These are phyloP conservation scores for Zhengitettix transpicula DNA, from an alignment of 2,888 invertebrate genomes.

Conservation along the genomic window DNA sequence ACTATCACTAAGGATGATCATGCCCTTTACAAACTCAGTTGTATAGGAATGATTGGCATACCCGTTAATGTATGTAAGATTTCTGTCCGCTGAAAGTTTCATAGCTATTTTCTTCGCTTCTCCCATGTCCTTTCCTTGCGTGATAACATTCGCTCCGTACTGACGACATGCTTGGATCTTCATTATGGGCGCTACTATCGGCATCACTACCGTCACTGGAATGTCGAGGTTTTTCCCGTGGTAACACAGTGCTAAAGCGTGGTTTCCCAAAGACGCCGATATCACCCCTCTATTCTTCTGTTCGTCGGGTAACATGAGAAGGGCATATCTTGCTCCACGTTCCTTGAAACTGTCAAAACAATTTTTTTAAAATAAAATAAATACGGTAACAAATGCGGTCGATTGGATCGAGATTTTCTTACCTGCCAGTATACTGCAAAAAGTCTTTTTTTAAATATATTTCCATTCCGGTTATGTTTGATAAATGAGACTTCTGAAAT, in stretches of 20 bases:
- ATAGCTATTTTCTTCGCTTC: conserved; percentile 72
- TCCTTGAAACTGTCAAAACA: conserved; percentile 67
- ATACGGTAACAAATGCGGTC: not conserved
- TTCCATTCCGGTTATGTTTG: conserved; percentile 61
- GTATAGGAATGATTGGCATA: conserved; percentile 22
- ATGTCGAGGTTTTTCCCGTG: conserved; percentile 55
- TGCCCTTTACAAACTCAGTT: too few relatives aligned
- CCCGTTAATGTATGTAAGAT: conserved; percentile 77
- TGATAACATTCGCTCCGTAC: conserved; percentile 69
- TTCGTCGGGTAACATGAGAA: conserved; percentile 55
- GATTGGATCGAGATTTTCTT: conserved; percentile 13
- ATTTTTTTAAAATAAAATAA: not conserved
- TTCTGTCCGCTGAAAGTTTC: conserved; percentile 49
- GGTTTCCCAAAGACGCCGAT: conserved; percentile 87
- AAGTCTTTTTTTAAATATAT: conserved; percentile 89
- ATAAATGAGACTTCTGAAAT: conserved; percentile 66
- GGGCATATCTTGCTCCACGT: conserved; percentile 75
- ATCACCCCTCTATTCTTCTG: conserved; percentile 65
- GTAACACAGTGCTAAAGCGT: conserved; percentile 71
- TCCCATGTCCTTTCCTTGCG: conserved; percentile 66
- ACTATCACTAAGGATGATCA: too few relatives aligned
- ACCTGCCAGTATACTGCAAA: conserved; percentile 89
- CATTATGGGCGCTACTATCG: conserved; percentile 86
- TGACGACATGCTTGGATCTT: conserved; percentile 78
- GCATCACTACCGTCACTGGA: conserved; percentile 85